These are phyloP conservation scores for Ichneumon xanthorius DNA, from an alignment of 2,888 invertebrate species.

Conservation along the genomic window DNA sequence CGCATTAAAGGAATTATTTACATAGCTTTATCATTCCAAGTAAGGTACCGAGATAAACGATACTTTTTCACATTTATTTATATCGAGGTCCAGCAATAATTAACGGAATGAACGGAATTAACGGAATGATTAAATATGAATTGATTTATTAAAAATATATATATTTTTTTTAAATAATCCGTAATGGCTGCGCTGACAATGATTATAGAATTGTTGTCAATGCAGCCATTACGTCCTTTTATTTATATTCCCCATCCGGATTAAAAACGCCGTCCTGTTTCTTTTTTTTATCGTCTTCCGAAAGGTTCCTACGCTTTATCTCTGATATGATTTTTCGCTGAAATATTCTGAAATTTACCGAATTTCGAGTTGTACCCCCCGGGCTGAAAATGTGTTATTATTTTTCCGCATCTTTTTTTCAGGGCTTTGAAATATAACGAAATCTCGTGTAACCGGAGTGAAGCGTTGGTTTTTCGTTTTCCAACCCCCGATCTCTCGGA, in stretches of 20 bases:
- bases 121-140: neutral
- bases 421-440: neutral
- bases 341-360: neutral
- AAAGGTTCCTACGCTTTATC: no score
- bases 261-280: neutral
- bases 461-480: neutral
- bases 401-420: neutral
- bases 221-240: no score
- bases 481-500: constrained; percentile 6
- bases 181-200: no score
- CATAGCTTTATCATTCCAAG: neutral
- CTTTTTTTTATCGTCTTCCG: neutral
- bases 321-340: neutral
- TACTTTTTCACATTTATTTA: neutral
- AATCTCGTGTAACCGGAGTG: neutral
- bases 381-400: neutral
- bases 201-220: no score
- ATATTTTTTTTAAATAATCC: no score
- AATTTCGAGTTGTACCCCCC: neutral
- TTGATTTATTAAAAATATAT: no score
- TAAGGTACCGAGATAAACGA: neutral
- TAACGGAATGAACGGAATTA: no score
- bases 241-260: no score
- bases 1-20: neutral
- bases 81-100: neutral